phyloP scores from a whole-genome alignment of 2,797 vertebrate genomes.

The Manis crassicaudata region DNA sequence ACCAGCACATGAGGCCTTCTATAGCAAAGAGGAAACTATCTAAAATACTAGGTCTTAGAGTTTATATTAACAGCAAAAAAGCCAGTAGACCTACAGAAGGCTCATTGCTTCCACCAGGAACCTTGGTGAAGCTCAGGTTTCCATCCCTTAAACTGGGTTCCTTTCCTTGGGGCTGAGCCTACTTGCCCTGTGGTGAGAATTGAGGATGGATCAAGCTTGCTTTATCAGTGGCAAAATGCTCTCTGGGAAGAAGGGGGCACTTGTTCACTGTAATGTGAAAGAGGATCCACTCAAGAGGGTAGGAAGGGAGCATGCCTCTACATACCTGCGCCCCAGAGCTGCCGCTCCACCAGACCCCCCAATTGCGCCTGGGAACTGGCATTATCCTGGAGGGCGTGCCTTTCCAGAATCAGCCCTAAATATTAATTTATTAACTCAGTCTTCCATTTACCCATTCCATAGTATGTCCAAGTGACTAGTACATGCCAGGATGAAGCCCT shows the following conservation, averaged over 20 bases:
- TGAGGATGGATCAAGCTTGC: neutral
- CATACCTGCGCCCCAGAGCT: neutral
- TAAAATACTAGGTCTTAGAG: neutral
- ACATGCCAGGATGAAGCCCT: neutral
- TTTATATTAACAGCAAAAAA: neutral
- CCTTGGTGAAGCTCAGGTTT: neutral
- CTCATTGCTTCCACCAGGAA: accelerated
- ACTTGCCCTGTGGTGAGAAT: neutral
- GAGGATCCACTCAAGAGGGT: neutral
- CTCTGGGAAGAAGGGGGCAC: too few relatives aligned
- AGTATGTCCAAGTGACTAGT: neutral
- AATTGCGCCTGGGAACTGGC: neutral
- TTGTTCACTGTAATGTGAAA: neutral
- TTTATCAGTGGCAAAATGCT: neutral
- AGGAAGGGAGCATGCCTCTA: neutral
- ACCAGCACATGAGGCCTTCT: neutral
- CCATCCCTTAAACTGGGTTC: neutral
- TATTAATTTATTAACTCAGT: neutral
- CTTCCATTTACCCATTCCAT: neutral
- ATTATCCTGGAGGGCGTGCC: too few relatives aligned
- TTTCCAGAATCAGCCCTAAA: neutral
- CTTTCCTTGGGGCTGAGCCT: neutral
- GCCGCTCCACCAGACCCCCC: neutral
- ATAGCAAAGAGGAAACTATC: neutral
- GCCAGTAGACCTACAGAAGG: neutral